Conservation (phyloP, 2,797 vertebrate genomes). For the Potorous gilbertii region DNA sequence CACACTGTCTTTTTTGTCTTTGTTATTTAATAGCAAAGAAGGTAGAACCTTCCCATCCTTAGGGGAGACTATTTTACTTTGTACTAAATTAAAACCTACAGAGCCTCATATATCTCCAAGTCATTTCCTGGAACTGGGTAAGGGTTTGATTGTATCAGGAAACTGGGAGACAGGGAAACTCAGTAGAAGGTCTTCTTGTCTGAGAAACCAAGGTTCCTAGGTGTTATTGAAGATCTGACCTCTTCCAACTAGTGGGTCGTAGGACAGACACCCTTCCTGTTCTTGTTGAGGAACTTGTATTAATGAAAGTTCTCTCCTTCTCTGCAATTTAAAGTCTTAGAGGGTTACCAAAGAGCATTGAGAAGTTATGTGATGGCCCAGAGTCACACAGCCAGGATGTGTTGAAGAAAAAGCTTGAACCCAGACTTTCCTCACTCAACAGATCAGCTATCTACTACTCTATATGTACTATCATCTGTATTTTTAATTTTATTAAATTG, state of each 20-base stretch:
- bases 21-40: constrained; percentile 22
- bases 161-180: background rate
- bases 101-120: background rate
- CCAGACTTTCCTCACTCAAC: background rate
- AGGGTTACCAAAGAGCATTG: background rate
- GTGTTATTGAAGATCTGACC: background rate
- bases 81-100: background rate
- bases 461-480: background rate
- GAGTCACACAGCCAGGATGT: background rate
- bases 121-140: background rate
- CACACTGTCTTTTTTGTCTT: constrained; percentile 63
- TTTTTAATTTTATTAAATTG: background rate
- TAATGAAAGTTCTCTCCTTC: background rate
- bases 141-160: background rate
- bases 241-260: background rate
- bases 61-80: background rate
- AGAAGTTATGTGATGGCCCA: background rate
- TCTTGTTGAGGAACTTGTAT: background rate
- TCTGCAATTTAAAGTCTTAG: no score
- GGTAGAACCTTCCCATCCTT: background rate
- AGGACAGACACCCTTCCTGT: background rate
- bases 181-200: background rate
- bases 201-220: background rate
- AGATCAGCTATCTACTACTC: background rate
- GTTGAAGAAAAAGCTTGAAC: background rate